Conservation (phyloP, 2,797 vertebrate genomes). For the Erethizon dorsatum region DNA sequence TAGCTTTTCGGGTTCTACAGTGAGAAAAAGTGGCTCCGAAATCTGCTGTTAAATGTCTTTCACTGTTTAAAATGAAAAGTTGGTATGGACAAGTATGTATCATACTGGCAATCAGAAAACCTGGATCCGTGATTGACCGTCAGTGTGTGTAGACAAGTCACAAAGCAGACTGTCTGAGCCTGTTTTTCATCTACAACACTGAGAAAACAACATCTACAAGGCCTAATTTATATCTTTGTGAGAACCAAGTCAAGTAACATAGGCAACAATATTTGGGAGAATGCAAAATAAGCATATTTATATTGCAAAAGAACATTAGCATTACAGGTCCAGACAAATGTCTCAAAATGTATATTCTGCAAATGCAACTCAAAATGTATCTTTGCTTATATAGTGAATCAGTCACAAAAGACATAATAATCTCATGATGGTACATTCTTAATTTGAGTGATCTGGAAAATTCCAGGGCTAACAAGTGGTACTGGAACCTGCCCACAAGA, state of each 20-base stretch:
- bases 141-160: neutral
- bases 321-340: conserved; percentile 31
- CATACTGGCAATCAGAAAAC: neutral
- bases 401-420: neutral
- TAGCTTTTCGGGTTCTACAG: neutral
- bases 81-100: neutral
- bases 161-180: neutral
- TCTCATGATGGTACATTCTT: neutral
- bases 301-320: conserved; percentile 23
- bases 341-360: conserved; percentile 13
- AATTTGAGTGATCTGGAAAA: conserved; percentile 21
- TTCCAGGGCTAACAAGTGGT: neutral
- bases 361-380: conserved; percentile 52
- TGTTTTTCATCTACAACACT: neutral
- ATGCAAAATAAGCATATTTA: neutral
- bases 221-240: neutral
- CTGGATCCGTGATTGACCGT: neutral
- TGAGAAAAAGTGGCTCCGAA: neutral
- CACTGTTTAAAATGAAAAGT: conserved; percentile 2
- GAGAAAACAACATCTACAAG: neutral
- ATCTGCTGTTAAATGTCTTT: neutral
- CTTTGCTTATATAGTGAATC: conserved; percentile 17
- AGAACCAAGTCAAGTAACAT: neutral
- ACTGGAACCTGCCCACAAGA: neutral
- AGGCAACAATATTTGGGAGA: conserved; percentile 11